These are phyloP conservation scores for Scelioninae gen. 2 DNA, from an alignment of 2,888 invertebrate genomes.

Conservation along the genomic window DNA sequence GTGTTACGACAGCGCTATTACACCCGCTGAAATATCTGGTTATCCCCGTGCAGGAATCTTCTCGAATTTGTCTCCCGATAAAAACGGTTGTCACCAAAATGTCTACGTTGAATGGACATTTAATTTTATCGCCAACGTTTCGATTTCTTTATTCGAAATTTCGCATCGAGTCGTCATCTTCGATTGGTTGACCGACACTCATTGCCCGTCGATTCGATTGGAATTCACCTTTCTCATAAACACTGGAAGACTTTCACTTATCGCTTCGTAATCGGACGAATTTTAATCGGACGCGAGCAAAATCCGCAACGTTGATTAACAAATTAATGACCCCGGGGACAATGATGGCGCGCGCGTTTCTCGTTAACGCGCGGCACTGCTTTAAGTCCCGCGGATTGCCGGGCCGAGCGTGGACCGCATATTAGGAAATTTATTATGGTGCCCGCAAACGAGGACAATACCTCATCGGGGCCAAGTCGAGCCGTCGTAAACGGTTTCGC, in stretches of 20 bases:
- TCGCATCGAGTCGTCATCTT: no score
- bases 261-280: no score
- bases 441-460: conserved; percentile 61
- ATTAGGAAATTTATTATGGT: conserved; percentile 60
- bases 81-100: no score
- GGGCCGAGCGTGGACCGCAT: conserved; percentile 10
- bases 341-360: background rate
- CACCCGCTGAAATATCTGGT: conserved; percentile 24
- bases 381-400: conserved; percentile 35
- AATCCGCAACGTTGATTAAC: background rate
- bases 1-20: conserved; percentile 38
- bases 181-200: no score
- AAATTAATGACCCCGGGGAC: conserved; percentile 12
- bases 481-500: conserved; percentile 52
- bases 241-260: no score
- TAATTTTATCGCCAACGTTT: background rate
- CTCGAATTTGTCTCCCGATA: conserved; percentile 8
- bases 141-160: no score
- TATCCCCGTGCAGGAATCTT: conserved; percentile 3
- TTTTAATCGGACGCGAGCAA: no score
- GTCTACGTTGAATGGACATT: no score
- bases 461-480: conserved; percentile 61
- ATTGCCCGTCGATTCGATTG: no score
- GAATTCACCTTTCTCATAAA: no score
- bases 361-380: conserved; percentile 11